Evolutionary conservation across 2,113 vertebrate species (phyloP), one percentile per base, ranked within the genome.

Genomic region (Serranochromis macrocephalus): DNA sequence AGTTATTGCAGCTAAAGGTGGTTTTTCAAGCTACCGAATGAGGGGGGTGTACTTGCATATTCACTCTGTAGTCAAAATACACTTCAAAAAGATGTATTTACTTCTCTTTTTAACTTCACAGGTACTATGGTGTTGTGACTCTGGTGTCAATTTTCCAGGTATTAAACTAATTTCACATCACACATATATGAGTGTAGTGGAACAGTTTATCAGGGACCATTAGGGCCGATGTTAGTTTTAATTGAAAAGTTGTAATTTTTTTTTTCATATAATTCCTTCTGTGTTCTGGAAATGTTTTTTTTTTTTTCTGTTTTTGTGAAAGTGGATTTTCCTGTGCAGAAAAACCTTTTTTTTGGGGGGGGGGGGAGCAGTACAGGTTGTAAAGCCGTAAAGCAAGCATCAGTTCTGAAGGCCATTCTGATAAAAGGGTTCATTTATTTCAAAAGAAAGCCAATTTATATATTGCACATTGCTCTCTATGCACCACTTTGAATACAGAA

Each of bases 131-230:
- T 3, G 97, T 97, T 1, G 97, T 99, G 91, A 99, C 98, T 0
- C 95, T 99, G 7, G 98, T 99, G 36, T 99, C 98, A 82, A 99
- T 99, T 90, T 98, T 98, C 80, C 98, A 99, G 98, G 99, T 99
- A 95, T 6, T 3, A 57, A 89, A 95, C 11, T 17, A 42, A 87
- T 54, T n/a, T 51, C 42, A 68, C 16, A 45, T 49, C 54, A 7
- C 17, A 75, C 16, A 31, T 19, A 16, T 17, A 17, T 21, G 8
- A 16, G 16, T 66, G 33, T 82, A 19, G 10, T 79, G 42, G 24
- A 80, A 29, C 21, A 5, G 26, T 57, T 73, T 29, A 45, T 86
- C 11, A 57, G 79, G 29, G 42, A 31, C 26, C 16, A 40, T 85
- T 21, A 66, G 17, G 2, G 21, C 9, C 6, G 14, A 73, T 47